Evolutionary conservation across 2,113 vertebrate species (phyloP).

Genomic region (Larimichthys crocea): DNA sequence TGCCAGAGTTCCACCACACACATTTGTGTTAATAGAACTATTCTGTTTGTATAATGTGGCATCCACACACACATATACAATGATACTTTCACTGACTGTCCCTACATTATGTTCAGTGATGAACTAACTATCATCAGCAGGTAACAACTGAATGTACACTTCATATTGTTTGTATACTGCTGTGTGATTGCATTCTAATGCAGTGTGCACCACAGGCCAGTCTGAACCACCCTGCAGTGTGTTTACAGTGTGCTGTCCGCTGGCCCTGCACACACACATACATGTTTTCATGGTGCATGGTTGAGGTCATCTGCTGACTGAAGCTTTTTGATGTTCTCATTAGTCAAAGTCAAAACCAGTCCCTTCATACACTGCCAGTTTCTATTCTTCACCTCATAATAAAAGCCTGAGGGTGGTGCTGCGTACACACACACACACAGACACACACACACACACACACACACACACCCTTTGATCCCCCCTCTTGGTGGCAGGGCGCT

Average conservation of each 20-base stretch:
- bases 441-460: background rate
- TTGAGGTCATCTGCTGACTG: constrained; percentile 21
- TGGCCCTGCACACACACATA: background rate
- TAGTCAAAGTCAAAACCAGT: constrained; percentile 53
- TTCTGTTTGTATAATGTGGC: background rate
- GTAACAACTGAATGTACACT: too few species aligned
- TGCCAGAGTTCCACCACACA: constrained; percentile 42
- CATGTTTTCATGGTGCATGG: background rate
- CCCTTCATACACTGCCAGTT: constrained; percentile 61
- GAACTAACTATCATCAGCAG: background rate
- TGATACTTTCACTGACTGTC: background rate
- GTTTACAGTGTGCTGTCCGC: background rate
- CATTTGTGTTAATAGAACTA: background rate
- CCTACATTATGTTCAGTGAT: background rate
- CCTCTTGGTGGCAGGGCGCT: constrained; percentile 16
- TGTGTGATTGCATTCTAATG: background rate
- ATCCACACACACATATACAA: background rate
- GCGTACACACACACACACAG: too few species aligned
- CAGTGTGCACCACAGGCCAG: background rate
- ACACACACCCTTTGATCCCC: constrained; percentile 56
- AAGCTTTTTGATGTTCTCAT: constrained; percentile 44
- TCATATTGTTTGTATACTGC: background rate
- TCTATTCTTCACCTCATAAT: constrained; percentile 74
- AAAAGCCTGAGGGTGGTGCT: constrained; percentile 19
- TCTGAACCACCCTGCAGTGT: background rate